Evolutionary conservation across 2,797 vertebrate genomes (phyloP), one percentile per base, ranked within the genome.

Genomic region (Poecilia gillii): DNA sequence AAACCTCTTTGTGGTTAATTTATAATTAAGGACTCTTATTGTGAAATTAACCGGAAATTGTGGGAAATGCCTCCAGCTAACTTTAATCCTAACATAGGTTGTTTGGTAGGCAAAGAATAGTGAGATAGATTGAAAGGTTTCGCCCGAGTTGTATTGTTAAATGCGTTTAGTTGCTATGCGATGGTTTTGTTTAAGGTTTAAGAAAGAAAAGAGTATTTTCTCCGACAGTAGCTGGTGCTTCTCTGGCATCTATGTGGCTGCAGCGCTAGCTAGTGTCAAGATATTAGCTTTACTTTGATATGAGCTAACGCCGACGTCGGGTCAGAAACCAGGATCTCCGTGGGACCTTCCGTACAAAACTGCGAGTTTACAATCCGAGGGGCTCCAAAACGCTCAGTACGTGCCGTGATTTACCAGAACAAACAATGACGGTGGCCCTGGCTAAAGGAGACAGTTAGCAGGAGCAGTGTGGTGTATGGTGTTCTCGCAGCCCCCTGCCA

Each of bases 251-350:
- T 2, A 68, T 64, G 55, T 39, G 31, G 71, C 28, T 7, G 3
- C 4, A 64, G 77, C 72, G 81, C 73, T 86, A 88, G 89, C 91
- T 81, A 18, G 66, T 43, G 78, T 46, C 57, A 33, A 70, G 73
- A 6, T 74, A 84, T 84, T 89, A 88, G 91, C 89, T 20, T 68
- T 51, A 72, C 79, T 76, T 79, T 66, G 41, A 41, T 28, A 3
- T 28, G 71, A 70, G 84, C 90, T 90, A 91, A 84, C 79, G 5
- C 73, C 72, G 66, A 77, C 81, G 41, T 77, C 72, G 75, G 57
- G 43, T 81, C 81, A 55, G 64, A n/a, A 45, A 75, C 39, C 11
- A 75, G 78, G 79, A 81, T 68, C 75, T 73, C 33, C 72, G 46
- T 0, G 20, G 66, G 68, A 72, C 1, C 25, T 47, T 59, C 83